Conservation (phyloP, 2,113 vertebrate genomes). For the Ictalurus punctatus region DNA sequence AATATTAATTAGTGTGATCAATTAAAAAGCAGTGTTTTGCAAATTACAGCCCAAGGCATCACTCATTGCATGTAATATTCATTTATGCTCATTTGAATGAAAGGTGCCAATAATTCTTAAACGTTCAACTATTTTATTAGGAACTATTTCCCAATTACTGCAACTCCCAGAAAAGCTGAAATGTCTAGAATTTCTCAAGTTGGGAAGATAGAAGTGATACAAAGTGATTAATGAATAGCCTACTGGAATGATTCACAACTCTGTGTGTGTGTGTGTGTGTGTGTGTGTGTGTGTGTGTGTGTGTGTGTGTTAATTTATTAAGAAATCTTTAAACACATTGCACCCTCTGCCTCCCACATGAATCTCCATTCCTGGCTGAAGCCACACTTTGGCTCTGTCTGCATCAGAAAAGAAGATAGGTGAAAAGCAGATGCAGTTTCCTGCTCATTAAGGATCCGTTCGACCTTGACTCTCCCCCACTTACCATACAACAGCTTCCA, state of each 20-base stretch:
- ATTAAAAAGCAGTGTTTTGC: neutral
- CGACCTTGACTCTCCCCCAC: slow-evolving; percentile 3
- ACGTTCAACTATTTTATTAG: neutral
- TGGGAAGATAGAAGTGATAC: neutral
- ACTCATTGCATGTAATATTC: neutral
- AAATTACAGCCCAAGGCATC: neutral
- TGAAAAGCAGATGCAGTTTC: slow-evolving; percentile 31
- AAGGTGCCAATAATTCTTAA: neutral
- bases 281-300: neutral
- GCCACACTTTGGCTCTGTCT: neutral
- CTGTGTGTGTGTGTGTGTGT: neutral
- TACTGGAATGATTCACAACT: slow-evolving; percentile 1
- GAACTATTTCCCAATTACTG: neutral
- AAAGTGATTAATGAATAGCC: neutral
- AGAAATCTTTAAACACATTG: slow-evolving; percentile 32
- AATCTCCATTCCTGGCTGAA: slow-evolving; percentile 16
- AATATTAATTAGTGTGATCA: neutral
- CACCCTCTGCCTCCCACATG: slow-evolving; percentile 41
- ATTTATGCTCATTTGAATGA: neutral
- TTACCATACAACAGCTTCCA: slow-evolving; percentile 33
- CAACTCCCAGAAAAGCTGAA: neutral
- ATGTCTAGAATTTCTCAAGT: neutral
- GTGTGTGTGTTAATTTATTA: slow-evolving; percentile 31
- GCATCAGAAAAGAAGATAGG: neutral
- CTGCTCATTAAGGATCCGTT: slow-evolving; percentile 16